Base-by-base conservation (phyloP, 1,140 invertebrate genomes). In the Homarus americanus region DNA sequence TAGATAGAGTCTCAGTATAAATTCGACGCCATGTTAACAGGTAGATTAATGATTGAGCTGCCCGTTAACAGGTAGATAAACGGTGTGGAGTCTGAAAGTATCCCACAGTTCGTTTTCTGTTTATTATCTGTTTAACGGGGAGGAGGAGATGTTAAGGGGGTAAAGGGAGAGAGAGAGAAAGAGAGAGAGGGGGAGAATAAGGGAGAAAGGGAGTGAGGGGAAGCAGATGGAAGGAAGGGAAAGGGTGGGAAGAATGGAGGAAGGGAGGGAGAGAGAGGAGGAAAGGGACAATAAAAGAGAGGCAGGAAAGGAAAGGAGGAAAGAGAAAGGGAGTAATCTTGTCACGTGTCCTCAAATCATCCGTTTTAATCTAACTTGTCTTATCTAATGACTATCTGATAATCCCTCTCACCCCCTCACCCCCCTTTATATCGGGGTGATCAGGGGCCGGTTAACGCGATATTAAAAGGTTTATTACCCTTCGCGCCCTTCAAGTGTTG, bases 401-500 rank as follows among this genome's bases (percentile, higher is more conserved):
- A 28, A 79, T 44, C 76, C 40, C 12, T 24, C 20, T 44, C 40
- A 15, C 24, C 76, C 76, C 76, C 40, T n/a, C 40, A 28, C 40
- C 76, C n/a, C 20, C 40, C 76, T 15, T 38, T 24, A 12, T 1
- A 49, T 10, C 40, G 76, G 34, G 28, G 17, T 79, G 40, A 49
- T 79, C 40, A 44, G 40, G 15, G 76, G 17, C 40, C 32, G 63
- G 63, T 69, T 69, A 69, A 69, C 63, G 63, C n/a, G 63, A 79
- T 79, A 32, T 79, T 36, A 41, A 41, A 44, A 44, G 40, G 38
- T 40, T 79, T 79, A 44, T 76, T 20, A 20, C 73, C 24, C 34
- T 38, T 38, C 36, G n/a, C 28, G 76, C 7, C 17, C 17, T 1
- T 32, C 28, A 4, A 79, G 24, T 79, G 76, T 69, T 69, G n/a